phyloP scores from a whole-genome alignment of 2,888 invertebrate genomes.

The Drosophila seclusa region DNA sequence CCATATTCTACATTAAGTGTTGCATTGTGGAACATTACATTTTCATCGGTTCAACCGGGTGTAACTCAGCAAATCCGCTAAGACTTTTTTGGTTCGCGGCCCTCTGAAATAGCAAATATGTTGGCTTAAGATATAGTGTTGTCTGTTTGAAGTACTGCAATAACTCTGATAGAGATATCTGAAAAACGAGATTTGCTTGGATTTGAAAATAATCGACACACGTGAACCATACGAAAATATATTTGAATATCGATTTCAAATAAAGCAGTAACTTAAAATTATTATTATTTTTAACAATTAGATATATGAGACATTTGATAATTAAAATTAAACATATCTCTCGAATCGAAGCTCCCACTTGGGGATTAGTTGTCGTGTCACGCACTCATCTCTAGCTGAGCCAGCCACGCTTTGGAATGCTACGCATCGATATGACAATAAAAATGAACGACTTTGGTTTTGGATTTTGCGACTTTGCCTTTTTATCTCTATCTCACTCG shows the following conservation, averaged over 20 bases:
- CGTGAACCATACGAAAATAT: not conserved
- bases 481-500: slow-evolving; percentile 30
- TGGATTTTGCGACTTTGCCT: slow-evolving; percentile 72
- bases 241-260: not conserved
- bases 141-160: not conserved
- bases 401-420: slow-evolving; percentile 13
- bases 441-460: slow-evolving; percentile 75
- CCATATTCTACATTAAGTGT: not conserved
- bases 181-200: not conserved
- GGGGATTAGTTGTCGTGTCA: slow-evolving; percentile 11
- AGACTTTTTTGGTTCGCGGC: not conserved
- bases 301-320: not conserved
- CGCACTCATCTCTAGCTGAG: slow-evolving; percentile 23
- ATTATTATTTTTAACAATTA: not conserved
- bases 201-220: not conserved
- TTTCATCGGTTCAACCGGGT: not conserved
- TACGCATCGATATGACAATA: slow-evolving; percentile 76
- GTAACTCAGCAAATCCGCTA: not conserved
- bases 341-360: not conserved
- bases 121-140: not conserved
- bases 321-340: not conserved
- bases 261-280: not conserved
- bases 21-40: not conserved
- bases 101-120: not conserved
- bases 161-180: not conserved